Evolutionary conservation across 2,797 vertebrate species (phyloP).

Genomic region (Ctenochaetus hawaiiensis): DNA sequence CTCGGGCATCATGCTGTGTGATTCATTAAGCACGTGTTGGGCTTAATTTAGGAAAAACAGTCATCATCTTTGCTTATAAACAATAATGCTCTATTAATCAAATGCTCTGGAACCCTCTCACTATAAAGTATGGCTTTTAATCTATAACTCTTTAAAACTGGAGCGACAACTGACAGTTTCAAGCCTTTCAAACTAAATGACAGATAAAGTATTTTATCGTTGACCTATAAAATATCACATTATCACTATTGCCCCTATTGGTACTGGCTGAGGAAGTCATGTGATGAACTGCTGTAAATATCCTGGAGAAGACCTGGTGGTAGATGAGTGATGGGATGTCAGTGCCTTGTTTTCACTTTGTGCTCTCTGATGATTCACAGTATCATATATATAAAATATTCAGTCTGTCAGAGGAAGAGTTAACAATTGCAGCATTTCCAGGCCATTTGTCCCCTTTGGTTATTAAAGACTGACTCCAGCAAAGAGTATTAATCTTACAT

Average conservation of each 20-base stretch:
- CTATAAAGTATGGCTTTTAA: neutral
- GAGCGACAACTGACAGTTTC: too few species aligned
- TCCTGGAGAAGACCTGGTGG: too few species aligned
- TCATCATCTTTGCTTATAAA: neutral
- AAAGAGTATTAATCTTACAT: conserved; percentile 15
- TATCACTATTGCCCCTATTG: too few species aligned
- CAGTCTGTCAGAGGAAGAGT: conserved; percentile 20
- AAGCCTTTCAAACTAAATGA: too few species aligned
- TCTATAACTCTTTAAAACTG: neutral
- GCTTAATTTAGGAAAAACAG: neutral
- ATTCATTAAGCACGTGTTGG: neutral
- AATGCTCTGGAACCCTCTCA: neutral
- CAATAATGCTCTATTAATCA: neutral
- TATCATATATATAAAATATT: conserved; percentile 27
- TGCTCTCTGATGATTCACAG: conserved; percentile 13
- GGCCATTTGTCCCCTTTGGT: conserved; percentile 4
- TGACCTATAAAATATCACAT: too few species aligned
- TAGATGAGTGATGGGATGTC: too few species aligned
- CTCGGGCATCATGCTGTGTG: conserved; percentile 15
- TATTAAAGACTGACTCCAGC: conserved; percentile 14
- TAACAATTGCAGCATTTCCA: conserved; percentile 30
- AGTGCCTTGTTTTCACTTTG: neutral
- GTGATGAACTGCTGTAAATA: too few species aligned
- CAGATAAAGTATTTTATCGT: too few species aligned
- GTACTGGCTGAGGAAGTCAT: too few species aligned